These are phyloP conservation scores for Danio kyathit DNA, from an alignment of 2,797 vertebrate genomes.

Conservation along the genomic window DNA sequence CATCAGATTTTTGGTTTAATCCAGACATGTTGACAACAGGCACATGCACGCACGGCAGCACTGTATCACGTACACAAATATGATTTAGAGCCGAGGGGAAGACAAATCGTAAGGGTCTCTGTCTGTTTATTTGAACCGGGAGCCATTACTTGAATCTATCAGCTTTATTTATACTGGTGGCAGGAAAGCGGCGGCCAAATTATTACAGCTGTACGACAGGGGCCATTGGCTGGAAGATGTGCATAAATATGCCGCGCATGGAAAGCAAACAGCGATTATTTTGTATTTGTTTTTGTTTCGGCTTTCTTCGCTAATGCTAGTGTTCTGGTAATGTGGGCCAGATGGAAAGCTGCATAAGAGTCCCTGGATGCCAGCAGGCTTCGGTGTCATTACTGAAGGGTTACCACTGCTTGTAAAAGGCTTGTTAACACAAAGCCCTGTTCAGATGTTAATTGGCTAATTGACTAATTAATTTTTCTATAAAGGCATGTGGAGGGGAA, in stretches of 20 bases:
- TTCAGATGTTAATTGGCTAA: conserved; percentile 90
- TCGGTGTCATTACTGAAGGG: conserved; percentile 79
- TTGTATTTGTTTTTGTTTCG: conserved; percentile 60
- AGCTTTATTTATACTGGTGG: conserved; percentile 77
- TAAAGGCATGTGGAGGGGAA: conserved; percentile 77
- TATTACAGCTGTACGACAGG: conserved; percentile 63
- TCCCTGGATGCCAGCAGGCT: conserved; percentile 78
- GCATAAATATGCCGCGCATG: conserved; percentile 50
- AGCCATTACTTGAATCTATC: conserved; percentile 83
- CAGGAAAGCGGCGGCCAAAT: conserved; percentile 77
- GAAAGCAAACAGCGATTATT: conserved; percentile 64
- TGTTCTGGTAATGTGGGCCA: conserved; percentile 41
- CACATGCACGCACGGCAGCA: conserved; percentile 18
- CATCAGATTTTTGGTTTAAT: background rate
- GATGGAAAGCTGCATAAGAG: conserved; percentile 68
- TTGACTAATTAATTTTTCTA: conserved; percentile 88
- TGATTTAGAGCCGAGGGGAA: conserved; percentile 80
- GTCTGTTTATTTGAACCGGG: conserved; percentile 84
- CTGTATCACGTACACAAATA: conserved; percentile 73
- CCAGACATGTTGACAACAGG: conserved; percentile 40
- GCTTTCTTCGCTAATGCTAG: conserved; percentile 36
- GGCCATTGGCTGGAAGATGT: conserved; percentile 47
- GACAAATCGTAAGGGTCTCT: conserved; percentile 71
- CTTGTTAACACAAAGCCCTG: conserved; percentile 89
- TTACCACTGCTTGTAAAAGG: conserved; percentile 85